Evolutionary conservation across 2,888 invertebrate genomes (phyloP).

Genomic region (Tenthredo notha): DNA sequence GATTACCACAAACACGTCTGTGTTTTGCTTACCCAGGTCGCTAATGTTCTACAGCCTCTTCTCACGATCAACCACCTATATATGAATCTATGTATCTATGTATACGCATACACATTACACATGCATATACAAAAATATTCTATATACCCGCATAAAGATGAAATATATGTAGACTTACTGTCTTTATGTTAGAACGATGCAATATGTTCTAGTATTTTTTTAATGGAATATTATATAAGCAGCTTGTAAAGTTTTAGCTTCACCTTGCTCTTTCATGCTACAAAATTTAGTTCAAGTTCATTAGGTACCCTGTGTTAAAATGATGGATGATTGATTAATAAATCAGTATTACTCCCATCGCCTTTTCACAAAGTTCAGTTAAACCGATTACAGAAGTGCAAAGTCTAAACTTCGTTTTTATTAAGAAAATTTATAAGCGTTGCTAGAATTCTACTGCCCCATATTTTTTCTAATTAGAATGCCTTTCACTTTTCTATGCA

Average conservation of each 20-base stretch:
- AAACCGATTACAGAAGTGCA: constrained; percentile 18
- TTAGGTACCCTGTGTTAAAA: constrained; percentile 6
- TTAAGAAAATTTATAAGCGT: neutral
- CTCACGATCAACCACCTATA: neutral
- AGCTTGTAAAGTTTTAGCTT: constrained; percentile 6
- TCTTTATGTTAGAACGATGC: neutral
- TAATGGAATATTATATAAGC: neutral
- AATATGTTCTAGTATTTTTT: neutral
- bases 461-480: neutral
- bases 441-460: neutral
- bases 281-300: neutral
- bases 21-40: constrained; percentile 19
- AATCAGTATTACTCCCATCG: constrained; percentile 5
- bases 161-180: neutral
- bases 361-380: constrained; percentile 6
- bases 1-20: constrained; percentile 1
- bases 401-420: neutral
- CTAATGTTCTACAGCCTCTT: constrained; percentile 20
- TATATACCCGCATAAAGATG: neutral
- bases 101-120: neutral
- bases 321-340: constrained; percentile 31
- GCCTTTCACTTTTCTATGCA: neutral
- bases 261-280: neutral
- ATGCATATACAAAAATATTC: neutral
- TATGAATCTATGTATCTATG: neutral